These are phyloP conservation scores for Nomada ferruginata DNA, from an alignment of 2,888 invertebrate species.

Conservation along the genomic window DNA sequence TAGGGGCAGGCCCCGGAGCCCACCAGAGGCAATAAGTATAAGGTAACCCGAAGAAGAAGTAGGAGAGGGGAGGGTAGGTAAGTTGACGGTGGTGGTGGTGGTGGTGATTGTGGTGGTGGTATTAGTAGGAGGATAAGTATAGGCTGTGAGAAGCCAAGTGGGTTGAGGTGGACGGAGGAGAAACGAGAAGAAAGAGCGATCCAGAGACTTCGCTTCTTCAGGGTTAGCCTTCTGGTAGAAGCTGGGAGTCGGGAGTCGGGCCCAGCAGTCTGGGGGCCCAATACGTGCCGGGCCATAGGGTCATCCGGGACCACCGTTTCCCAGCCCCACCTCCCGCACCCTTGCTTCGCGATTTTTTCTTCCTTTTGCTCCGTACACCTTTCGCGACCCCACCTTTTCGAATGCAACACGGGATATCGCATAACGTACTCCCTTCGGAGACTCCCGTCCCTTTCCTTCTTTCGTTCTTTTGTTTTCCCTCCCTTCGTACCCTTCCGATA, in stretches of 20 bases:
- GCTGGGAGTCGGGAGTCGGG: slow-evolving; percentile 80
- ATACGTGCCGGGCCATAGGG: slow-evolving; percentile 83
- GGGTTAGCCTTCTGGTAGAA: slow-evolving; percentile 79
- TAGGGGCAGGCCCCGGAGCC: slow-evolving; percentile 77
- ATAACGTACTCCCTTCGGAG: slow-evolving; percentile 63
- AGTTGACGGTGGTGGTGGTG: slow-evolving; percentile 71
- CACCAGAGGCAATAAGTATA: slow-evolving; percentile 82
- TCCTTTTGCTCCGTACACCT: slow-evolving; percentile 64
- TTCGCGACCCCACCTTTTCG: slow-evolving; percentile 69
- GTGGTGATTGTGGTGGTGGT: slow-evolving; percentile 76
- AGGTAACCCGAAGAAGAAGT: slow-evolving; percentile 77
- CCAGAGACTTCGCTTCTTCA: slow-evolving; percentile 73
- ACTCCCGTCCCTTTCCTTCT: slow-evolving; percentile 49
- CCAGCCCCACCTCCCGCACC: slow-evolving; percentile 67
- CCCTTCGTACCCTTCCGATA: slow-evolving; percentile 11
- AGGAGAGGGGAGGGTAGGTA: slow-evolving; percentile 63
- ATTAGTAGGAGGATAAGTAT: slow-evolving; percentile 84
- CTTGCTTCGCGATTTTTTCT: slow-evolving; percentile 59
- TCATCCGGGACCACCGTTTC: slow-evolving; percentile 79
- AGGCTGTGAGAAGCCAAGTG: slow-evolving; percentile 79
- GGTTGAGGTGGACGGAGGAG: slow-evolving; percentile 67
- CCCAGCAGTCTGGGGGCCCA: slow-evolving; percentile 82
- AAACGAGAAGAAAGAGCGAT: slow-evolving; percentile 52
- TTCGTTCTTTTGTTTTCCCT: slow-evolving; percentile 41
- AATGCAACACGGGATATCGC: slow-evolving; percentile 71